A percentile compares a stretch with the other conserved stretches of the same genome.
Conservation (phyloP, 1,140 invertebrate species). For the Drosophila virilis region DNA sequence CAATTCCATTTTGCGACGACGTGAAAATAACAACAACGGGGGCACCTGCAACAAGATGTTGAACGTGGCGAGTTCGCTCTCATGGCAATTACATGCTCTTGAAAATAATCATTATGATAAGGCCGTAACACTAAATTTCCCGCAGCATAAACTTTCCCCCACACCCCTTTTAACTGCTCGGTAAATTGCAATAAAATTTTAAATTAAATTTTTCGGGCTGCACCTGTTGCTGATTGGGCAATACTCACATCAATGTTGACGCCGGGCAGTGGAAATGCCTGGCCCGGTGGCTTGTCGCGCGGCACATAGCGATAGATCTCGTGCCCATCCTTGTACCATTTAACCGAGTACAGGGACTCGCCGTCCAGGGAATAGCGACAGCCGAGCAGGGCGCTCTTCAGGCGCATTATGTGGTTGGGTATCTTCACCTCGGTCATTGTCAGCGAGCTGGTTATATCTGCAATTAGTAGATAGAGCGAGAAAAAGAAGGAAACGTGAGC, state of each 20-base stretch:
- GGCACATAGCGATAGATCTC: constrained; percentile 94
- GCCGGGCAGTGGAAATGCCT: constrained; percentile 90
- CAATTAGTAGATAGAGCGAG: constrained; percentile 54
- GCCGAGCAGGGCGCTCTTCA: constrained; percentile 89
- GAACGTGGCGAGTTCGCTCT: constrained; percentile 1
- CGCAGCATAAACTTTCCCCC: not conserved
- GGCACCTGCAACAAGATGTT: constrained; percentile 43
- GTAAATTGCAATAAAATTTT: constrained; percentile 80
- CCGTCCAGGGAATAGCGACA: constrained; percentile 92
- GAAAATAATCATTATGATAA: constrained; percentile 80
- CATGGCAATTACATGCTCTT: constrained; percentile 67
- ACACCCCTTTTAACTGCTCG: not conserved
- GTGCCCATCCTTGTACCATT: constrained; percentile 95
- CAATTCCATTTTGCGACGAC: constrained; percentile 70
- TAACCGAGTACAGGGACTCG: constrained; percentile 92
- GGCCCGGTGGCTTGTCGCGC: constrained; percentile 89
- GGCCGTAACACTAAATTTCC: constrained; percentile 73
- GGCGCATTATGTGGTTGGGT: constrained; percentile 88
- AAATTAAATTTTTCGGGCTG: constrained; percentile 74
- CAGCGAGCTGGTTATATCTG: constrained; percentile 85
- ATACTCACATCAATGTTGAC: constrained; percentile 92
- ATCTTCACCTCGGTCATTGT: constrained; percentile 88
- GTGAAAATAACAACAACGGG: constrained; percentile 35
- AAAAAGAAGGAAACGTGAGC: constrained; percentile 11
- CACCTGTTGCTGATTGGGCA: constrained; percentile 47